Conservation (phyloP, 2,797 vertebrate genomes). For the Microctenopoma stevenorrisi region DNA sequence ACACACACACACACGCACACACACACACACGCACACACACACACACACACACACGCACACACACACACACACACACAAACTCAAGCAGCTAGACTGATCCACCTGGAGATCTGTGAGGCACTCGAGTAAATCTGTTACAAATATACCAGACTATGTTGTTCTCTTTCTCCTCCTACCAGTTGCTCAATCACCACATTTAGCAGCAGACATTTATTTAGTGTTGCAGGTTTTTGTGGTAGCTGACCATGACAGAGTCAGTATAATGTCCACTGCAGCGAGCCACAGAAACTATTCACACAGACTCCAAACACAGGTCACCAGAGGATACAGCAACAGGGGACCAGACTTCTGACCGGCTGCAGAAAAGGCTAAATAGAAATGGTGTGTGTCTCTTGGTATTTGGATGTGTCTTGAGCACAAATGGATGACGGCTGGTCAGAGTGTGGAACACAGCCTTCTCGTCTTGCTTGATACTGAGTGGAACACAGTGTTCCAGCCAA, state of each 20-base stretch:
- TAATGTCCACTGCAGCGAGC: not conserved
- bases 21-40: too few species aligned
- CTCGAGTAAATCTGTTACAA: too few species aligned
- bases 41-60: too few species aligned
- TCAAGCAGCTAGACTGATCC: not conserved
- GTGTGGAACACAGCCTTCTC: slow-evolving; percentile 42
- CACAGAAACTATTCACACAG: slow-evolving; percentile 17
- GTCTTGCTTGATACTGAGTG: slow-evolving; percentile 47
- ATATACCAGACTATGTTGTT: not conserved
- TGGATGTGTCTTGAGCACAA: slow-evolving; percentile 31
- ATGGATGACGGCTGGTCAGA: slow-evolving; percentile 40
- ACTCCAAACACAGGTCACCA: slow-evolving; percentile 22
- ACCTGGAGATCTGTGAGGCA: too few species aligned
- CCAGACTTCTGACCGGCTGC: slow-evolving; percentile 14
- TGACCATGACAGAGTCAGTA: not conserved
- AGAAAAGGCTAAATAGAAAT: slow-evolving; percentile 19
- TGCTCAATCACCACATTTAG: not conserved
- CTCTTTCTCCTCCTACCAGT: too few species aligned
- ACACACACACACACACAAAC: not conserved
- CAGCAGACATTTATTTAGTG: not conserved
- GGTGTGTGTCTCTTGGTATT: slow-evolving; percentile 22
- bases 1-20: too few species aligned
- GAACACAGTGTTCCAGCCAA: slow-evolving; percentile 67
- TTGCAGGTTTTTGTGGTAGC: not conserved
- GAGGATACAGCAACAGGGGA: slow-evolving; percentile 13